Base-by-base conservation (phyloP, 2,888 invertebrate species). In the Ecliptopera silaceata region DNA sequence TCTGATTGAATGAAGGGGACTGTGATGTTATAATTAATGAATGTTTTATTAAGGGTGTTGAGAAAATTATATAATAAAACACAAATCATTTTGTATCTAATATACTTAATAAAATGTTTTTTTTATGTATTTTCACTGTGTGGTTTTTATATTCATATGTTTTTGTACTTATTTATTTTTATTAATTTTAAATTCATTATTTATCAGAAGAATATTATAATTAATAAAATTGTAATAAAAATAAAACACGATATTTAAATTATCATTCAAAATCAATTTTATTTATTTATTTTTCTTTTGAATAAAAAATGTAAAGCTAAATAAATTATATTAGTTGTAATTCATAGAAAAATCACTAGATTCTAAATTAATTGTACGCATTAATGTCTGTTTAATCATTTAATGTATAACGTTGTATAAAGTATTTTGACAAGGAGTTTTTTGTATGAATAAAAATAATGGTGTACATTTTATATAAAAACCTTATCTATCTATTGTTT, bases 351-450 rank as follows among this genome's bases (percentile, higher is more conserved):
- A 39, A 48, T 48, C 48, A 44, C 39, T 52, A 48, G 34, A 22
- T 1, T 29, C 20, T 45, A 39, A 43, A 20, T 26, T 13, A 13
- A n/a, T 42, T 47, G 31, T 58, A 41, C 54, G 31, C 39, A 55
- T 60, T 61, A 63, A 62, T 45, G 51, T 63, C 72, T 50, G 63
- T 73, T 67, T 64, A 71, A 66, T 56, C 49, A 41, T 49, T 39
- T 57, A 52, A 48, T 44, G 72, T 78, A 74, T 75, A 81, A 82
- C 76, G 74, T 82, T 88, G 86, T 88, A 85, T 78, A 86, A 84
- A 85, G 81, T 83, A 88, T 86, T 86, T 86, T 84, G 83, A 84
- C 79, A 77, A 74, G 69, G 73, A 75, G 71, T 77, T 80, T 75
- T 80, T 81, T 81, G 79, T 80, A 82, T 80, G 78, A 77, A 79